phyloP scores from a whole-genome alignment of 2,113 vertebrate species.

The Hystrix brachyura region DNA sequence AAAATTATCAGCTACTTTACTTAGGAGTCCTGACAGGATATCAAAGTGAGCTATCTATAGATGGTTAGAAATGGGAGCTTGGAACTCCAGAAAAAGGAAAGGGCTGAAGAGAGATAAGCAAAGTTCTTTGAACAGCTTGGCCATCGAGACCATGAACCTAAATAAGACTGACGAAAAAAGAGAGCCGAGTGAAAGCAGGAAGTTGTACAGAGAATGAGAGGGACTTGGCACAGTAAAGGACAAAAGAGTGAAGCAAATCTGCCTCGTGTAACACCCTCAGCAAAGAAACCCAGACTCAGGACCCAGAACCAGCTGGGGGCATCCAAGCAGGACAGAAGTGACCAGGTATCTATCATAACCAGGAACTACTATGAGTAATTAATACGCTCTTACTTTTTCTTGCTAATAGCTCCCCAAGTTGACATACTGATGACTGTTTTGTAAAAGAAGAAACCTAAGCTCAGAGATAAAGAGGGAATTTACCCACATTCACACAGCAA shows the following conservation, averaged over 20 bases:
- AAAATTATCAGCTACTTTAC: not conserved
- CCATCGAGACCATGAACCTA: not conserved
- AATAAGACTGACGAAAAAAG: not conserved
- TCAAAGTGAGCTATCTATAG: not conserved
- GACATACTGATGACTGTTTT: not conserved
- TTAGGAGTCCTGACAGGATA: not conserved
- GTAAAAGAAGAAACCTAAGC: not conserved
- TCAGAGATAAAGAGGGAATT: not conserved
- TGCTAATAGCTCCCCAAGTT: not conserved
- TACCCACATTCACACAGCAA: constrained; percentile 37
- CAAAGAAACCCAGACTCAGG: not conserved
- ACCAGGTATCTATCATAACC: not conserved
- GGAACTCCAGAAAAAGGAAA: not conserved
- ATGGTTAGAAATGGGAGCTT: not conserved
- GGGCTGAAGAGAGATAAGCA: not conserved
- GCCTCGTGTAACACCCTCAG: not conserved
- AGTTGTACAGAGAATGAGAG: not conserved
- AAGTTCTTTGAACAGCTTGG: not conserved
- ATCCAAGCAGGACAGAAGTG: fast-evolving
- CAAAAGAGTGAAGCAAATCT: not conserved
- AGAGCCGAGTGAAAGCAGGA: not conserved
- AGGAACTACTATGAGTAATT: not conserved
- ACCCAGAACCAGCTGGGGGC: not conserved
- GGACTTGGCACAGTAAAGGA: not conserved
- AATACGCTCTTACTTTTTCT: not conserved